Base-by-base conservation (phyloP, 2,888 invertebrate genomes). In the Dromius quadrimaculatus region DNA sequence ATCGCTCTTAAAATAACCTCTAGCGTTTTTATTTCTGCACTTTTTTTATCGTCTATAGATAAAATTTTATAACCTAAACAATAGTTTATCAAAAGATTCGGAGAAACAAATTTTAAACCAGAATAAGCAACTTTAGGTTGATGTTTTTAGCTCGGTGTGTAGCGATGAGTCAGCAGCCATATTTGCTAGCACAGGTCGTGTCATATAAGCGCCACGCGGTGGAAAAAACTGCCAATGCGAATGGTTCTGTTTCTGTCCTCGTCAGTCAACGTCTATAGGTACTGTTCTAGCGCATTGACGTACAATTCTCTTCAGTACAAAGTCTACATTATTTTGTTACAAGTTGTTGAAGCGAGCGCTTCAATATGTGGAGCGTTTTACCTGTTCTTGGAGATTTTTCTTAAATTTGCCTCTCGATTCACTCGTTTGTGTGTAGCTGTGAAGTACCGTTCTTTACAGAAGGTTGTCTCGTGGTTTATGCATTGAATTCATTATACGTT, bases 161-260 rank as follows among this genome's bases (percentile, higher is more conserved):
- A 80, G 75, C 77, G 79, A 81, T 81, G 81, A 81, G 79, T 81
- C 81, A 81, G 81, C 81, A 78, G 78, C 79, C 78, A 80, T 78
- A 77, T 78, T 76, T 62, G 70, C 68, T 59, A 45, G 59, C 61
- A 62, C 70, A 70, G 70, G 70, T 70, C 70, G 70, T 62, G 62
- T 62, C 61, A 62, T 62, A 70, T 61, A 61, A 70, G 70, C 70
- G 62, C 62, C 70, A 70, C 47, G 70, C 61, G 45, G 70, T 70
- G 61, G 62, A 70, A 68, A 61, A 70, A 70, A 61, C 47, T 70
- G 70, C 70, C 70, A 70, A 62, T 70, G 64, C 64, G 64, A 64
- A 47, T 45, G 5, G 6, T 8, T 34, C 17, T 19, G 28, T 47
- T 34, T 45, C 68, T 66, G 19, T 54, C 68, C 15, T 64, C 22